phyloP scores from a whole-genome alignment of 2,888 invertebrate genomes.

The Apamea crenata region DNA sequence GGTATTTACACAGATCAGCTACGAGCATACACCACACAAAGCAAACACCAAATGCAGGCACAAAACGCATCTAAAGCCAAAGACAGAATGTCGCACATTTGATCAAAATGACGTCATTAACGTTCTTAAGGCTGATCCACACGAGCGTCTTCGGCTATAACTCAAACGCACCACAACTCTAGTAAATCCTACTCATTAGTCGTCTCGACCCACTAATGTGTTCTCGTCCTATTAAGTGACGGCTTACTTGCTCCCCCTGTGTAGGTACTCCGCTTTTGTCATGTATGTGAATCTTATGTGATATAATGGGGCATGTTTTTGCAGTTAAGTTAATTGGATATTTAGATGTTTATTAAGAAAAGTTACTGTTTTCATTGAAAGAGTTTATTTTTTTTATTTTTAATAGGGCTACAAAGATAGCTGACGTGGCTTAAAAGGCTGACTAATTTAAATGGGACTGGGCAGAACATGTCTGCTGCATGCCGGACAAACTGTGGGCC shows the following conservation, averaged over 20 bases:
- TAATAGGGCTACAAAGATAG: background rate
- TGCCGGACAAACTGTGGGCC: too few species aligned
- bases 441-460: too few species aligned
- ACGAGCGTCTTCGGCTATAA: slow-evolving; percentile 63
- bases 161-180: slow-evolving; percentile 68
- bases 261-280: slow-evolving; percentile 40
- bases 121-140: slow-evolving; percentile 61
- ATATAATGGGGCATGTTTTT: slow-evolving; percentile 10
- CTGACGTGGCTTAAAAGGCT: too few species aligned
- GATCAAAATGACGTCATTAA: slow-evolving; percentile 62
- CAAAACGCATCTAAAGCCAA: slow-evolving; percentile 30
- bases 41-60: slow-evolving; percentile 5
- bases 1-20: background rate
- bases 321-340: slow-evolving; percentile 5
- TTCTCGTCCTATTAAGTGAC: slow-evolving; percentile 65
- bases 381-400: background rate
- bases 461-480: too few species aligned
- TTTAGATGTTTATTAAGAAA: background rate
- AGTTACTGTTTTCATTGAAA: background rate
- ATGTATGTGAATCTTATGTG: slow-evolving; percentile 33
- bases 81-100: slow-evolving; percentile 44
- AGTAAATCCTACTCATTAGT: slow-evolving; percentile 69
- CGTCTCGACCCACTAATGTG: slow-evolving; percentile 61
- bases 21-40: background rate
- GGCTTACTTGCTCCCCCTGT: slow-evolving; percentile 53